Base-by-base conservation (phyloP, 2,888 invertebrate genomes). In the Pristionchus mayeri region DNA sequence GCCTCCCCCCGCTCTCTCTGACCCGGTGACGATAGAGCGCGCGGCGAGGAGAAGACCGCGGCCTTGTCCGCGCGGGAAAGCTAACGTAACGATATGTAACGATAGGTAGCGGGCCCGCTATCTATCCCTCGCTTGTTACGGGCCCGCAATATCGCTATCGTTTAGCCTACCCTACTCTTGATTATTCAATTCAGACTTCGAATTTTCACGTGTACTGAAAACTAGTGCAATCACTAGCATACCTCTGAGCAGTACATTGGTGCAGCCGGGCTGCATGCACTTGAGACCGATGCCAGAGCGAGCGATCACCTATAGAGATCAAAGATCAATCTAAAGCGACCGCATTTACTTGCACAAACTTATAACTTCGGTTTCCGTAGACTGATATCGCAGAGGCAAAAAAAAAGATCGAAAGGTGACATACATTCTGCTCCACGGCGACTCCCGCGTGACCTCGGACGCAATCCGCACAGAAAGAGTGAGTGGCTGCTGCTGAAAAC, bases 391-490 rank as follows among this genome's bases (percentile, higher is more conserved):
- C 7, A 63, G 34, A 63, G n/a, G n/a, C n/a, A n/a, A n/a, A n/a
- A n/a, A 11, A 16, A 63, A 63, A 63, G 34, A 34, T 63, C 34
- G 13, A 44, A 44, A 30, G 27, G 27, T 21, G 21, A 44, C 75
- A 44, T 13, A 75, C 75, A 75, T 75, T 75, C 75, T 75, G 75
- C 24, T 75, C 75, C n/a, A 75, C 44, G 2, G 75, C 75, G 2
- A 44, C 75, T 2, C 9, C 44, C 24, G 75, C 75, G 44, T 75
- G 75, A 4, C 75, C 75, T 34, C 34, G 37, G 13, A 44, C 44
- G 44, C 75, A 75, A 24, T 75, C 44, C n/a, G 75, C 40, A 44
- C 75, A 75, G 75, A 75, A 75, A 13, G 75, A 75, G 44, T 75
- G 75, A 21, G 44, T 13, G 13, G 40, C 24, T 9, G 78, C 11